A percentile compares a stretch with the other conserved stretches of the same genome.
Evolutionary conservation across 2,113 vertebrate species (phyloP).

Genomic region (cattle (Bos taurus)): DNA sequence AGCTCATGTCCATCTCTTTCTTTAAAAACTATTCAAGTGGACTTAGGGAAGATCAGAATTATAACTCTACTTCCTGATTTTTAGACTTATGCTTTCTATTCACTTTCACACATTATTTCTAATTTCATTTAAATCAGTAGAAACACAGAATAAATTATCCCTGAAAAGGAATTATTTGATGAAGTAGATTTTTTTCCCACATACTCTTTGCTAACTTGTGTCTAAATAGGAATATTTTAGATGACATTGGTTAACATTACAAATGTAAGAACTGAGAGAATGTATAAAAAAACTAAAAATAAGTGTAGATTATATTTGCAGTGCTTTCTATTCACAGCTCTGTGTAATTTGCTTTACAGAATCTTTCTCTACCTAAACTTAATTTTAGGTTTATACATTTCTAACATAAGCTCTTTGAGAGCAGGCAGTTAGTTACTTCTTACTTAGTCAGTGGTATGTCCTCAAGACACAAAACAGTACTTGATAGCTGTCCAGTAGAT

Average conservation of each 20-base stretch:
- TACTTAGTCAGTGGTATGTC: background rate
- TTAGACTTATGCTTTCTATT: background rate
- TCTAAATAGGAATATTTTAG: background rate
- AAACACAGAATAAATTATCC: background rate
- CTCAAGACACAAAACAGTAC: background rate
- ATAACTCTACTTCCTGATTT: background rate
- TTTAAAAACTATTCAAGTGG: background rate
- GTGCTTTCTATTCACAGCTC: background rate
- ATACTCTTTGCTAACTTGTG: background rate
- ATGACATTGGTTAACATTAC: background rate
- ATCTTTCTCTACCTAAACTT: background rate
- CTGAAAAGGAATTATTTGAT: background rate
- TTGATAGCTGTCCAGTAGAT: background rate
- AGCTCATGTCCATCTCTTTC: background rate
- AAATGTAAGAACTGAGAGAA: background rate
- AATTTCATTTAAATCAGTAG: background rate
- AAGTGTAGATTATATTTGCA: background rate
- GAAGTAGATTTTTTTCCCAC: background rate
- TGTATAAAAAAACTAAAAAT: background rate
- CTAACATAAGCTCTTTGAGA: background rate
- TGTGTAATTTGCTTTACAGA: background rate
- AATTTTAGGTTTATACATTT: background rate
- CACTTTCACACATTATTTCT: background rate
- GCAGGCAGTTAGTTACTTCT: background rate
- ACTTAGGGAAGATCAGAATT: background rate